Base-by-base conservation (phyloP, 2,113 vertebrate genomes). In the Steatornis caripensis region DNA sequence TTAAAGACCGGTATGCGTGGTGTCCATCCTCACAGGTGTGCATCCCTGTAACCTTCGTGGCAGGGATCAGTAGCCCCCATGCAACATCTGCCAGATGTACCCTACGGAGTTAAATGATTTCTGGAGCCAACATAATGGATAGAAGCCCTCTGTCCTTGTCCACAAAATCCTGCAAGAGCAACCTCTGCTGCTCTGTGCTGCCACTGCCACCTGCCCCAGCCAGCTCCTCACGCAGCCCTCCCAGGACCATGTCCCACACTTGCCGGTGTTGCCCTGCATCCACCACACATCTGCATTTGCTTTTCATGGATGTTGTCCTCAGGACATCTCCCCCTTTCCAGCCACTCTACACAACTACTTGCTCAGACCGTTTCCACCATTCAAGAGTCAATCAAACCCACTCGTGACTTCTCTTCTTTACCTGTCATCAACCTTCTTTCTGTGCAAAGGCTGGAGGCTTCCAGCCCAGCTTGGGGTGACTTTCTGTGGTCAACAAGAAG, bases 1-100 rank as follows among this genome's bases (percentile, higher is more conserved):
- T 72, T 46, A 53, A 34, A 45, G 58, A 23, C n/a, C 5, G 39
- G 41, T 39, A 34, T 1, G 0, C 1, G 2, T 36, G 39, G 8
- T 41, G n/a, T 62, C n/a, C 36, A 17, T 57, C 37, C 53, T 79
- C 7, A 5, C 11, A 15, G 27, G 6, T 27, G 53, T 34, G 8
- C 23, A 15, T 53, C 60, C 46, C 69, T 34, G 18, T 21, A 27
- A 10, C 13, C 29, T 6, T 62, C 15, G 1, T 7, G 20, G 19
- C 41, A 29, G 18, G 39, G 45, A 58, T 17, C 39, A 36, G 39
- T 15, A 78, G 36, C 58, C 46, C 23, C 43, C 18, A 8, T 51
- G 30, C 10, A 1, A 51, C 46, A 15, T 15, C 58, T 51, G 13
- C 46, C 46, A 78, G 46, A 41, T 3, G 4, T 41, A 22, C 8